Conservation (phyloP, 2,888 invertebrate genomes). For the Acronicta psi region DNA sequence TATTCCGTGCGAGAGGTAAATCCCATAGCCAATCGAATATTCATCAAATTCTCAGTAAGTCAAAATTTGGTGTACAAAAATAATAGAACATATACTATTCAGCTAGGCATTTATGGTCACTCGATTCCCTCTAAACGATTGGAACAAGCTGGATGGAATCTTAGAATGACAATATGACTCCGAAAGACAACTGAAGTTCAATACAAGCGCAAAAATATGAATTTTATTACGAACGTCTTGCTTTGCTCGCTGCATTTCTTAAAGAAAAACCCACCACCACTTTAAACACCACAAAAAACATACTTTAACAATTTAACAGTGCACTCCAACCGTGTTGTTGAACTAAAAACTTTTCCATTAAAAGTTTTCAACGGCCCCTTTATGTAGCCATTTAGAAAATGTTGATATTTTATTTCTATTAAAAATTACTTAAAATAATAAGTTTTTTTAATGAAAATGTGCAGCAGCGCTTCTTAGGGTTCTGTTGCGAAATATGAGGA, state of each 20-base stretch:
- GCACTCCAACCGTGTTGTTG: slow-evolving; percentile 70
- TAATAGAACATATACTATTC: not conserved
- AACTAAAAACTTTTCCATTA: slow-evolving; percentile 81
- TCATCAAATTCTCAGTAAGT: no score
- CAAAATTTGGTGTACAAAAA: no score
- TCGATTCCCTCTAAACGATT: no score
- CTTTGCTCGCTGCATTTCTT: slow-evolving; percentile 17
- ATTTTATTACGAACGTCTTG: slow-evolving; percentile 10
- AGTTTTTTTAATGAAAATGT: slow-evolving; percentile 11
- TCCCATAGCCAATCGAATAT: no score
- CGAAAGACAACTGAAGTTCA: slow-evolving; percentile 26
- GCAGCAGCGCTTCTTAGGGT: slow-evolving; percentile 5
- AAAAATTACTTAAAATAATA: slow-evolving; percentile 33
- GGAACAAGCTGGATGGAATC: no score
- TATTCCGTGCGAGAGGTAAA: no score
- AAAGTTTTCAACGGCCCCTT: slow-evolving; percentile 63
- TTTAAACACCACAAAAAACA: slow-evolving; percentile 39
- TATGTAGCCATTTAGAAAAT: slow-evolving; percentile 51
- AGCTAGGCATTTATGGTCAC: no score
- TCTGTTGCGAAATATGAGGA: not conserved
- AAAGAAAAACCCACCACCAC: slow-evolving; percentile 32
- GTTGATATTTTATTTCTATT: slow-evolving; percentile 37
- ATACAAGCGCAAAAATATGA: slow-evolving; percentile 23
- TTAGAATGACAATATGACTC: slow-evolving; percentile 15
- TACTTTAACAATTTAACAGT: slow-evolving; percentile 73